These are phyloP conservation scores for Drosophila lini DNA, from an alignment of 1,140 invertebrate species.

Conservation along the genomic window DNA sequence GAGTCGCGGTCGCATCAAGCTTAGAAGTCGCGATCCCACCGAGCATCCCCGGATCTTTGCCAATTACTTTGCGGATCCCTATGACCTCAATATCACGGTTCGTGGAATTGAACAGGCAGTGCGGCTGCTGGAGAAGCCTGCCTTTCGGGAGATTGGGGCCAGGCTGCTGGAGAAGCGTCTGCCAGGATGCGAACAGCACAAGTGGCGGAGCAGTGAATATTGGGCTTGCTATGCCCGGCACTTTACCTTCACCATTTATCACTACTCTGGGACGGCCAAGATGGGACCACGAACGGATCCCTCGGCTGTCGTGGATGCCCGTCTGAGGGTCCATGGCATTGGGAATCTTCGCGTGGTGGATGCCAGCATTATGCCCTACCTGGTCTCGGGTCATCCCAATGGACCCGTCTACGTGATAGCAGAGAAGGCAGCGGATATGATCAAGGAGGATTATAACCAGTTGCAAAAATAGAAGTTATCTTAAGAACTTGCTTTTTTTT, in stretches of 20 bases:
- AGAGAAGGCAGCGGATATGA: conserved; percentile 88
- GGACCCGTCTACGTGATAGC: conserved; percentile 88
- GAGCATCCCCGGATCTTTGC: conserved; percentile 91
- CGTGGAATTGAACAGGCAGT: conserved; percentile 87
- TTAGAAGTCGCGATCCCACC: conserved; percentile 88
- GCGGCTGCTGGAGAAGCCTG: conserved; percentile 86
- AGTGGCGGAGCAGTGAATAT: conserved; percentile 88
- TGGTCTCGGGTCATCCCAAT: conserved; percentile 88
- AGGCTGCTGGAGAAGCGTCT: conserved; percentile 87
- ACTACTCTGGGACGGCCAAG: conserved; percentile 93
- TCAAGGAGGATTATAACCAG: conserved; percentile 85
- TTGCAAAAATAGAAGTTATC: not conserved
- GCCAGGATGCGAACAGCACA: conserved; percentile 87
- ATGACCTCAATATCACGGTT: conserved; percentile 88
- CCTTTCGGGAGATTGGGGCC: conserved; percentile 86
- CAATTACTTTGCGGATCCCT: conserved; percentile 88
- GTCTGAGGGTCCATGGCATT: conserved; percentile 89
- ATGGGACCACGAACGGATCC: conserved; percentile 90
- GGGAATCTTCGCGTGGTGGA: conserved; percentile 89
- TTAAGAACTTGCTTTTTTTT: not conserved
- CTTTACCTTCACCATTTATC: conserved; percentile 91
- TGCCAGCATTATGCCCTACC: conserved; percentile 88
- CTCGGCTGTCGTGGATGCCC: conserved; percentile 89
- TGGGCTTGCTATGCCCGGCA: conserved; percentile 89
- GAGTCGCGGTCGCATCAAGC: conserved; percentile 89